Conservation (phyloP, 1,140 invertebrate species). For the Lepidurus packardi region DNA sequence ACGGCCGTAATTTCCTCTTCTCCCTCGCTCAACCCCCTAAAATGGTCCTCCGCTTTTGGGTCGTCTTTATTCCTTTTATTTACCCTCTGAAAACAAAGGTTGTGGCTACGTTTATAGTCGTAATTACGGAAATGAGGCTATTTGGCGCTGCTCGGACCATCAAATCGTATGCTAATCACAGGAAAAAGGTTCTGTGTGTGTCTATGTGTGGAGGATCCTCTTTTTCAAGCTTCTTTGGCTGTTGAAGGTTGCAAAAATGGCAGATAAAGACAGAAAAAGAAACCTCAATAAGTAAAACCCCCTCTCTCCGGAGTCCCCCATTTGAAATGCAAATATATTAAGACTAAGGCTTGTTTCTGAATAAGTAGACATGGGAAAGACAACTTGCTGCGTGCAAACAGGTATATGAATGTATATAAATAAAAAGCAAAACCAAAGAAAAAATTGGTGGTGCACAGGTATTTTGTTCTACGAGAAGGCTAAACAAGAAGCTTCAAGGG, state of each 20-base stretch:
- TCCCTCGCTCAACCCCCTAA: no score
- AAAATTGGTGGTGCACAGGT: not conserved
- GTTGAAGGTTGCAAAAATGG: not conserved
- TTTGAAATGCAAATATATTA: conserved; percentile 13
- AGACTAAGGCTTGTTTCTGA: conserved; percentile 14
- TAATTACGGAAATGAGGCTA: not conserved
- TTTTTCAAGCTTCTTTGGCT: not conserved
- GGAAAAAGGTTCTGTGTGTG: not conserved
- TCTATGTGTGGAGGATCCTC: no score
- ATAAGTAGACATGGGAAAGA: not conserved
- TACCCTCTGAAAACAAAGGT: not conserved
- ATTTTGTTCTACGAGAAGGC: not conserved
- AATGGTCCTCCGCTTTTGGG: not conserved
- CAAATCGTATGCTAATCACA: not conserved
- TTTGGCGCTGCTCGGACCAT: not conserved
- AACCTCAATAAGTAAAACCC: not conserved
- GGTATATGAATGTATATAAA: not conserved
- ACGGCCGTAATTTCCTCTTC: no score
- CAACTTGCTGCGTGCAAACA: not conserved
- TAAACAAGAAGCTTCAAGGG: not conserved
- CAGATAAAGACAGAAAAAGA: not conserved
- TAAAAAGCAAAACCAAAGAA: not conserved
- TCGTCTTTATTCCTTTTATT: not conserved
- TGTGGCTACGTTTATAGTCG: not conserved
- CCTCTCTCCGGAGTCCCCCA: not conserved